Evolutionary conservation across 2,888 invertebrate genomes (phyloP).

Genomic region (Sarcophaga caerulescens): DNA sequence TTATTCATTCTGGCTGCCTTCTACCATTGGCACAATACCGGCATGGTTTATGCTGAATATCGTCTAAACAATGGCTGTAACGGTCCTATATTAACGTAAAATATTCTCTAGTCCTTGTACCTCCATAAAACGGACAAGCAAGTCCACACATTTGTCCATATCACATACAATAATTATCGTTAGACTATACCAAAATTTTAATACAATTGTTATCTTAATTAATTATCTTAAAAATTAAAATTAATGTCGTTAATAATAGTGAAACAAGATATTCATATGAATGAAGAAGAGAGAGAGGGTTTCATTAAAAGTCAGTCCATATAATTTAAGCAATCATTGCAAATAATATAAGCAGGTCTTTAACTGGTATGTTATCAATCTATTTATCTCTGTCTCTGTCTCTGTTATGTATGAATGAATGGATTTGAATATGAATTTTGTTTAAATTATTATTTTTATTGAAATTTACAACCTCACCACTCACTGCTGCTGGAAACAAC

Average conservation of each 20-base stretch:
- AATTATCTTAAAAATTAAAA: neutral
- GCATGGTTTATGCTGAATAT: conserved; percentile 78
- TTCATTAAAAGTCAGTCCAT: neutral
- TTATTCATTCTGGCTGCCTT: conserved; percentile 93
- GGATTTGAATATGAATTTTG: neutral
- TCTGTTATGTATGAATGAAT: neutral
- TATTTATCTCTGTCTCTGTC: neutral
- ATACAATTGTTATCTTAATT: conserved; percentile 22
- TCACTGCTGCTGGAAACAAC: neutral
- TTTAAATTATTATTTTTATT: neutral
- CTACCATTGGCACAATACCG: conserved; percentile 94
- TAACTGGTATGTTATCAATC: neutral
- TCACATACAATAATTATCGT: neutral
- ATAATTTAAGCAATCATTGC: neutral
- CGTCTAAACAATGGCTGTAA: conserved; percentile 77
- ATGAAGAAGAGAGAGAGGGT: neutral
- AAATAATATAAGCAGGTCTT: neutral
- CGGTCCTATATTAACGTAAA: conserved; percentile 71
- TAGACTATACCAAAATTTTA: conserved; percentile 38
- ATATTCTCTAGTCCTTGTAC: neutral
- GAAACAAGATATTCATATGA: neutral
- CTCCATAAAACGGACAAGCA: neutral
- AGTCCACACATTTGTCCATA: neutral
- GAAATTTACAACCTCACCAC: neutral
- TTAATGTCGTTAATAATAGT: neutral